These are phyloP conservation scores for Circaetus gallicus DNA, from an alignment of 2,113 vertebrate species.

Conservation along the genomic window DNA sequence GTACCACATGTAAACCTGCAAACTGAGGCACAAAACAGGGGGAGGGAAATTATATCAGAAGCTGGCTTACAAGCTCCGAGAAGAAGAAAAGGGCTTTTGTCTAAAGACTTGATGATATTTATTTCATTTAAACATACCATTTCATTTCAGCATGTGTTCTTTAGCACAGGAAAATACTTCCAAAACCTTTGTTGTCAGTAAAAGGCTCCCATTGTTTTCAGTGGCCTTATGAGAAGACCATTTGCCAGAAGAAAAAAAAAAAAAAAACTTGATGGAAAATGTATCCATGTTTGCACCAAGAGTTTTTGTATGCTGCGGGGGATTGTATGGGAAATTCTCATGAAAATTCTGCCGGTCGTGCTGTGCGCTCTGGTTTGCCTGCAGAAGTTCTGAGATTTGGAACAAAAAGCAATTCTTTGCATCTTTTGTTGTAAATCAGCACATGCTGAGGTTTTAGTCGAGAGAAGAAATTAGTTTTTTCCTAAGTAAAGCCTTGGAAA, in stretches of 20 bases:
- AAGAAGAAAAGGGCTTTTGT: not conserved
- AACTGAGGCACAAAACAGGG: not conserved
- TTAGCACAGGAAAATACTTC: not conserved
- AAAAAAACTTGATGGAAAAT: not conserved
- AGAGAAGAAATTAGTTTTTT: not conserved
- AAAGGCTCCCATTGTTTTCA: not conserved
- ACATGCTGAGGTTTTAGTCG: not conserved
- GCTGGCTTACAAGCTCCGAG: not conserved
- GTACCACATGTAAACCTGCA: not conserved
- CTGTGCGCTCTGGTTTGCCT: not conserved
- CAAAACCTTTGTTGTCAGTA: not conserved
- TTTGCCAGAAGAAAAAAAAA: not conserved
- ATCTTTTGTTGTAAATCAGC: not conserved
- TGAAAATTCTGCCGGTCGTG: rapidly evolving
- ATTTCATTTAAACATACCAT: not conserved
- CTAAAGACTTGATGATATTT: not conserved
- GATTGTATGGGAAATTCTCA: not conserved
- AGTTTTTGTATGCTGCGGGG: not conserved
- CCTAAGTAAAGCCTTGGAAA: not conserved
- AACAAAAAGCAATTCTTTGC: not conserved
- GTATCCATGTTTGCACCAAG: not conserved
- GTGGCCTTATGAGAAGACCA: not conserved
- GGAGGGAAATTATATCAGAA: not conserved
- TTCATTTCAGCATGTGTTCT: rapidly evolving
- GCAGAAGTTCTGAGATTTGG: not conserved